Percentiles rank a stretch among this genome's conserved stretches.
phyloP scores from a whole-genome alignment of 2,113 vertebrate genomes.

The Xiphophorus hellerii region DNA sequence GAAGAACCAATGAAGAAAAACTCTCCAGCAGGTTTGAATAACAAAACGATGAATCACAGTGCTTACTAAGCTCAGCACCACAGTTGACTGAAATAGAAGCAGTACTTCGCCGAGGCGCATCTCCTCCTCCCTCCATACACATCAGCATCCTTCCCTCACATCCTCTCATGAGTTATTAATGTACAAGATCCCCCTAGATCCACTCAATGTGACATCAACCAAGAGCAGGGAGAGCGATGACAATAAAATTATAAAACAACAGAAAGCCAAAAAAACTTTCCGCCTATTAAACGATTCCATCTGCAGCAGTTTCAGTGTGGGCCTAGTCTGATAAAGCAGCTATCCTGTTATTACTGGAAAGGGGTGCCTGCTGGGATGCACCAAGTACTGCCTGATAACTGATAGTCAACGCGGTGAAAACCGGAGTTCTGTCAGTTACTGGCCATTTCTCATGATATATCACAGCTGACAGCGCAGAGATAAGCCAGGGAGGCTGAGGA shows the following conservation, averaged over 20 bases:
- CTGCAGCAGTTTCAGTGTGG: constrained; percentile 48
- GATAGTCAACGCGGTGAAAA: constrained; percentile 22
- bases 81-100: constrained; percentile 55
- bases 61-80: constrained; percentile 29
- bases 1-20: constrained; percentile 18
- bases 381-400: constrained; percentile 31
- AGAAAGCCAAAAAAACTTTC: constrained; percentile 44
- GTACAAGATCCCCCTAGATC: constrained; percentile 43
- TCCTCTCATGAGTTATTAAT: constrained; percentile 69
- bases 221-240: constrained; percentile 6
- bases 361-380: constrained; percentile 2
- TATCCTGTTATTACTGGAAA: constrained; percentile 47
- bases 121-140: constrained; percentile 39
- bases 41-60: constrained; percentile 63
- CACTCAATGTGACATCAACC: constrained; percentile 62
- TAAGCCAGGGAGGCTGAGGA: constrained; percentile 25
- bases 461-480: constrained; percentile 34
- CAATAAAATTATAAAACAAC: constrained; percentile 54
- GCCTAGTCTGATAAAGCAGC: constrained; percentile 57
- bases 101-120: constrained; percentile 40
- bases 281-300: constrained; percentile 70
- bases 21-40: constrained; percentile 37
- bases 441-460: constrained; percentile 25
- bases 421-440: constrained; percentile 29
- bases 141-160: constrained; percentile 59